phyloP scores from a whole-genome alignment of 2,113 vertebrate genomes.

The Larimichthys crocea region DNA sequence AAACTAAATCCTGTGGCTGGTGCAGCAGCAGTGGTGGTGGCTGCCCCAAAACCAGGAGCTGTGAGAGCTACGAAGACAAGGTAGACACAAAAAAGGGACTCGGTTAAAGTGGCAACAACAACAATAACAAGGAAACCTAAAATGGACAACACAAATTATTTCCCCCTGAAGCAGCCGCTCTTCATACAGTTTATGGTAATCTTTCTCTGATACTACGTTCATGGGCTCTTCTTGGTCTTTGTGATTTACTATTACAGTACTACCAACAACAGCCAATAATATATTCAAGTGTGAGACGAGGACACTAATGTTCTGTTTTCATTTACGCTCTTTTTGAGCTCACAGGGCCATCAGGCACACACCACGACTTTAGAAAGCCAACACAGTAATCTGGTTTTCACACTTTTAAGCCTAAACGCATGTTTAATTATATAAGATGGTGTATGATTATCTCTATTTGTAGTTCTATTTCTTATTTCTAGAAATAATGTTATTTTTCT shows the following conservation, averaged over 20 bases:
- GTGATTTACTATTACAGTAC: neutral
- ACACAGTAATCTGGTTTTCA: neutral
- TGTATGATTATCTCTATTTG: too few species aligned
- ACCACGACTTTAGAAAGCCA: neutral
- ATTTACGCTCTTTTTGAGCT: neutral
- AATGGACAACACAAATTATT: neutral
- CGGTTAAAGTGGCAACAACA: neutral
- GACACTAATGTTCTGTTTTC: neutral
- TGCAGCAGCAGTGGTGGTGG: conserved; percentile 80
- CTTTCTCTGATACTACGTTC: neutral
- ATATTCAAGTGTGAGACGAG: neutral
- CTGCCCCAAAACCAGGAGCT: conserved; percentile 82
- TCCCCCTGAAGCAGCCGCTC: neutral
- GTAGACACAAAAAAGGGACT: neutral
- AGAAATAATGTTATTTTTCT: too few species aligned
- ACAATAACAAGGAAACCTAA: neutral
- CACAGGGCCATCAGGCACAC: neutral
- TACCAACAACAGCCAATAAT: neutral
- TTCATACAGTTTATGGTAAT: neutral
- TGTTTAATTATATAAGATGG: neutral
- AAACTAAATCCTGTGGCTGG: conserved; percentile 85
- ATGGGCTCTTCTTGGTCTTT: neutral
- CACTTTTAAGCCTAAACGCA: too few species aligned
- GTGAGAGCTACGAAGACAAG: conserved; percentile 74
- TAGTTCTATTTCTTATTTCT: too few species aligned